Percentiles rank a stretch among this genome's conserved stretches.
These are phyloP conservation scores for Conchocele bisecta DNA, from an alignment of 2,888 invertebrate genomes.

Conservation along the genomic window DNA sequence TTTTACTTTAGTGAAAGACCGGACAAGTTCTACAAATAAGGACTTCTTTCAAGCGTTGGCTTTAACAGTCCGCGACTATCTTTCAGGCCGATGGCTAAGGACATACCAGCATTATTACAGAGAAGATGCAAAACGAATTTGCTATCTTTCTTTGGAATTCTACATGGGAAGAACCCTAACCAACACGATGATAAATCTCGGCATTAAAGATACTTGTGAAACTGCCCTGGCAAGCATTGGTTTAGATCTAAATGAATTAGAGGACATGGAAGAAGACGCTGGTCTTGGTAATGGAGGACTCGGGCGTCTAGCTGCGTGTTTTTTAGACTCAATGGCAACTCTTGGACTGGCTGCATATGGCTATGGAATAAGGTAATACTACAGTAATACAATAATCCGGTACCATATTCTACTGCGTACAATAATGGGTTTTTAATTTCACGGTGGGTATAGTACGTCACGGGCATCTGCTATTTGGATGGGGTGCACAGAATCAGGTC, in stretches of 20 bases:
- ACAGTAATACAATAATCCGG: constrained; percentile 87
- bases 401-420: no score
- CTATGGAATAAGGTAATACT: constrained; percentile 98
- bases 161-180: constrained; percentile 57
- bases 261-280: constrained; percentile 98
- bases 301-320: constrained; percentile 98
- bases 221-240: constrained; percentile 98
- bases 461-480: no score
- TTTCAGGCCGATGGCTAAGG: constrained; percentile 54
- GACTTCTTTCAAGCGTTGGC: constrained; percentile 55
- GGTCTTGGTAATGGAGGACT: constrained; percentile 98
- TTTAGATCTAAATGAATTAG: constrained; percentile 97
- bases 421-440: no score
- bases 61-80: constrained; percentile 50
- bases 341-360: constrained; percentile 98
- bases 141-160: constrained; percentile 57
- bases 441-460: no score
- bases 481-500: no score
- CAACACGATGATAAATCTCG: constrained; percentile 99
- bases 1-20: constrained; percentile 58
- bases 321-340: constrained; percentile 99
- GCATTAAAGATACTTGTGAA: constrained; percentile 98
- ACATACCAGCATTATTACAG: constrained; percentile 57
- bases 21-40: constrained; percentile 42
- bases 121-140: constrained; percentile 50